These are phyloP conservation scores for Porites lobata DNA, from an alignment of 92 coral and sea anemone species.

Conservation along the genomic window DNA sequence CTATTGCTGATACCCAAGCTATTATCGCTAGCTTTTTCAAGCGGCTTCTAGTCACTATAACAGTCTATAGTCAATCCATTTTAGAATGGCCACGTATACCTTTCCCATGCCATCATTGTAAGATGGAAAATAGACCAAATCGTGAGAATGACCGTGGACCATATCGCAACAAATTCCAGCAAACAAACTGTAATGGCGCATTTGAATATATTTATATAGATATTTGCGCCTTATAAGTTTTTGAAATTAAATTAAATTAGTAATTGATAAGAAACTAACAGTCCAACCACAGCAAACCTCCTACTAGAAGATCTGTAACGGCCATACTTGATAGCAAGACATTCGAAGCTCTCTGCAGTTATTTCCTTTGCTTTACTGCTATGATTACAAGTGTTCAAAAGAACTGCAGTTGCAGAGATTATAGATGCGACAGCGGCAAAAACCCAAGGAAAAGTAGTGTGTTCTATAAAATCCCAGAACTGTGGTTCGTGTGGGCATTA, in stretches of 20 bases:
- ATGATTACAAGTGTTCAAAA: background rate
- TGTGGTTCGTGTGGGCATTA: background rate
- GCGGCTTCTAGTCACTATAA: background rate
- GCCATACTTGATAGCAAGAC: slow-evolving; percentile 11
- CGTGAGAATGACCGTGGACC: too few relatives aligned
- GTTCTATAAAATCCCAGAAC: background rate
- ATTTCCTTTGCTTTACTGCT: background rate
- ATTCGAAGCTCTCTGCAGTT: background rate
- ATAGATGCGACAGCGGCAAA: background rate
- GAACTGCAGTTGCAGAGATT: background rate
- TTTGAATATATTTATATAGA: too few relatives aligned
- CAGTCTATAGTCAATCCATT: background rate
- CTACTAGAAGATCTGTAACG: slow-evolving; percentile 10
- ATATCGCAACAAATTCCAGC: background rate
- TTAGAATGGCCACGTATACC: background rate
- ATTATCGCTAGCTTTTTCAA: background rate
- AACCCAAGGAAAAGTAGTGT: background rate
- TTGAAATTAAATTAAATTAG: background rate
- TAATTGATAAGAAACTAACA: background rate
- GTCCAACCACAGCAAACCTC: background rate
- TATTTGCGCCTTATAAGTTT: too few relatives aligned
- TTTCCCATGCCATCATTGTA: slow-evolving; percentile 19
- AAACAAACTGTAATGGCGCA: background rate
- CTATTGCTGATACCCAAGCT: background rate
- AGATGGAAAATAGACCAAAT: background rate